Conservation (phyloP, 1,140 invertebrate species). For the Propsilocerus akamusi region DNA sequence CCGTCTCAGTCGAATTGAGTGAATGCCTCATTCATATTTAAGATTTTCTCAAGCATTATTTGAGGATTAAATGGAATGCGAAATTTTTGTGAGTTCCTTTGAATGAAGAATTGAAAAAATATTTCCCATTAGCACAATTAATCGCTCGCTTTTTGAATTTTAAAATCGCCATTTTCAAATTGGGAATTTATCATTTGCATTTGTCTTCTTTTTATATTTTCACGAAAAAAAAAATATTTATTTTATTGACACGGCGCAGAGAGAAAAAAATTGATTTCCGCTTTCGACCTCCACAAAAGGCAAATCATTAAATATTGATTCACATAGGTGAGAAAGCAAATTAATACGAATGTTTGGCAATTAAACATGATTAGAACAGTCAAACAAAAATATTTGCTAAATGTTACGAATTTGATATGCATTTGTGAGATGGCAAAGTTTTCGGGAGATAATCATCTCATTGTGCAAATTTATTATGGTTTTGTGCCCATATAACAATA, state of each 20-base stretch:
- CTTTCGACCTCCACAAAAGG: too few species aligned
- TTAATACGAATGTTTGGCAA: too few species aligned
- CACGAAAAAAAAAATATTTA: neutral
- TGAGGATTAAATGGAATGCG: slow-evolving; percentile 1
- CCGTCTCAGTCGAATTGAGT: neutral
- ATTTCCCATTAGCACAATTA: neutral
- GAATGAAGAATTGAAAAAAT: neutral
- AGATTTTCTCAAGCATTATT: neutral
- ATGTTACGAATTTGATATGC: too few species aligned
- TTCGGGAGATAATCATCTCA: too few species aligned
- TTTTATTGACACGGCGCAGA: neutral
- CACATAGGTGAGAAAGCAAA: too few species aligned
- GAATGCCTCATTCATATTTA: neutral
- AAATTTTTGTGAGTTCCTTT: neutral
- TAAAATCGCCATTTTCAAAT: neutral
- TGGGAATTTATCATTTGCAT: neutral
- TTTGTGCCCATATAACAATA: too few species aligned
- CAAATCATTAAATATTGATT: too few species aligned
- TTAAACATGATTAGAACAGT: too few species aligned
- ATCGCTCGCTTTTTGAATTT: neutral
- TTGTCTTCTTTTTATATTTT: neutral
- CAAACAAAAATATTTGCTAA: too few species aligned
- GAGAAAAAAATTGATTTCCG: too few species aligned
- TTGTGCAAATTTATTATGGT: too few species aligned
- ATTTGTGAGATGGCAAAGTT: too few species aligned